Percentiles rank a stretch among this genome's conserved stretches.
phyloP scores from a whole-genome alignment of 2,888 invertebrate species.

The Drosophila yooni region DNA sequence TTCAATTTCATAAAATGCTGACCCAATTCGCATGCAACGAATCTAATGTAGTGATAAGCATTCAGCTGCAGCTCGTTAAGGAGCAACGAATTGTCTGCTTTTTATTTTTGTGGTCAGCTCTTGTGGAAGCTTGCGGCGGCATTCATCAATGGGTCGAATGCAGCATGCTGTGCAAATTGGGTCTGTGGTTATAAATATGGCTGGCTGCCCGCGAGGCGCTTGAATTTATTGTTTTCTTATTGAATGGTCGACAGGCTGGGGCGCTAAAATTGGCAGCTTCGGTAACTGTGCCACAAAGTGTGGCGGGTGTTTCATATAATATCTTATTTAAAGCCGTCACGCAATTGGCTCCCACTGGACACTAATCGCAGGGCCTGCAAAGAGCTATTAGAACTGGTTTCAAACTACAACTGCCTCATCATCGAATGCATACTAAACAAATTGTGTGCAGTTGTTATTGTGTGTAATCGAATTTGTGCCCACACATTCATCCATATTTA shows the following conservation, averaged over 20 bases:
- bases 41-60: conserved; percentile 57
- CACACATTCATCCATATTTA: conserved; percentile 31
- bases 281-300: conserved; percentile 11
- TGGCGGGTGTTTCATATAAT: conserved; percentile 48
- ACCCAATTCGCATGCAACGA: conserved; percentile 55
- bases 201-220: conserved; percentile 52
- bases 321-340: conserved; percentile 59
- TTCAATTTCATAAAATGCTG: conserved; percentile 25
- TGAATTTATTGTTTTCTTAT: conserved; percentile 61
- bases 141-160: conserved; percentile 48
- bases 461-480: conserved; percentile 48
- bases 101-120: conserved; percentile 12
- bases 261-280: conserved; percentile 21
- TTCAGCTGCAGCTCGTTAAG: conserved; percentile 53
- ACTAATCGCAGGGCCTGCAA: conserved; percentile 69
- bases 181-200: conserved; percentile 47
- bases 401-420: conserved; percentile 4
- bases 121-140: conserved; percentile 45
- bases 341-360: conserved; percentile 50
- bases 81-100: conserved; percentile 23
- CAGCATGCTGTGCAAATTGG: conserved; percentile 77
- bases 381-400: conserved; percentile 51
- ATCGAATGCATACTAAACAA: conserved; percentile 7
- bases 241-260: conserved; percentile 37
- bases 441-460: conserved; percentile 6